Base-by-base conservation (phyloP, 2,888 invertebrate species). In the Temnothorax unifasciatus region DNA sequence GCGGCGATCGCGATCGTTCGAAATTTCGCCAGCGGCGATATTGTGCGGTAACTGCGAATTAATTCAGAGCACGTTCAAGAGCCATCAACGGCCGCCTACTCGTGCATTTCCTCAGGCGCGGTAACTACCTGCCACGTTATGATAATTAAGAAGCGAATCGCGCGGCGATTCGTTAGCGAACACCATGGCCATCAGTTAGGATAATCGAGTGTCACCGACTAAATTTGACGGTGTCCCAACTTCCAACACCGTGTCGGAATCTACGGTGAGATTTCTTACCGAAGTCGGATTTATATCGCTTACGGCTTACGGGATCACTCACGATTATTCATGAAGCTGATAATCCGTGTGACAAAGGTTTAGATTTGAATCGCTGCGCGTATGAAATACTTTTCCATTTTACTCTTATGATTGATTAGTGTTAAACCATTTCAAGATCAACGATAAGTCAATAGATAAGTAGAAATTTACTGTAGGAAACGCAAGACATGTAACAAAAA, bases 121-220 rank as follows among this genome's bases (percentile, higher is more conserved):
- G 69, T 59, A 85, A 76, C 64, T 66, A 82, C 82, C 77, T 81
- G 63, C 63, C 75, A 59, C 75, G 82, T 89, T 89, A 90, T 90
- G 87, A 87, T 90, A 90, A 90, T 89, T 79, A 83, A 76, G 59
- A 84, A 68, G 74, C 87, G 87, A 86, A 87, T 86, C 86, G 25
- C 18, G 25, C 25, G 69, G 75, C 74, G 73, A 41, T 85, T 86
- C 82, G 75, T 75, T 75, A 21, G 68, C 52, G 21, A 68, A 47
- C 34, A 50, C 9, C 64, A 44, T 74, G 54, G 73, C 74, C 68
- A 84, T 89, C 86, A 83, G 81, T 88, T 84, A 84, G 82, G 73
- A 86, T 85, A 87, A 89, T 82, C 69, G 54, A 59, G 15, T 21
- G 41, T 66, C 84, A 68, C 44, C 47, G 50, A 75, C 44, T 21